A percentile compares a stretch with the other conserved stretches of the same genome.
These are phyloP conservation scores for Chrysolina oricalcia DNA, from an alignment of 2,888 invertebrate genomes.

Conservation along the genomic window DNA sequence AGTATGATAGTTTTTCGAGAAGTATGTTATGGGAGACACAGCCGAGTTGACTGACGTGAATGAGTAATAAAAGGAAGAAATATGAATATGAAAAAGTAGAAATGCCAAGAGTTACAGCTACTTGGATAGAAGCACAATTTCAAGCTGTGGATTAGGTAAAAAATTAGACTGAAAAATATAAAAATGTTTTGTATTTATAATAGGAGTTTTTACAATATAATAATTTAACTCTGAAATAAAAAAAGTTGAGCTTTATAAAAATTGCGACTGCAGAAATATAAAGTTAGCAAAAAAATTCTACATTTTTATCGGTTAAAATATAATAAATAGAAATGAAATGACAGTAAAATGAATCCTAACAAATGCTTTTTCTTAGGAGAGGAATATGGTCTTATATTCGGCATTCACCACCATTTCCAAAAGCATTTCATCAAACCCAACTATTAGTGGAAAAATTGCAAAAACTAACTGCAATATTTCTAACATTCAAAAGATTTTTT, in stretches of 20 bases:
- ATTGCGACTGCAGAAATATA: constrained; percentile 48
- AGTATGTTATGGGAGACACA: too few species aligned
- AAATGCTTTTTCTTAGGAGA: constrained; percentile 2
- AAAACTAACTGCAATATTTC: background rate
- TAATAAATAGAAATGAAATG: constrained; percentile 13
- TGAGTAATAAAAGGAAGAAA: too few species aligned
- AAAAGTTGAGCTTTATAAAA: constrained; percentile 53
- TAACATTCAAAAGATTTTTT: background rate
- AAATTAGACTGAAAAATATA: constrained; percentile 6
- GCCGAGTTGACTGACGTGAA: too few species aligned
- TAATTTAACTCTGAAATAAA: constrained; percentile 28
- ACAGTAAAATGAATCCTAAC: constrained; percentile 18
- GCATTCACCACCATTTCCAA: constrained; percentile 6
- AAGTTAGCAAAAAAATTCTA: constrained; percentile 34
- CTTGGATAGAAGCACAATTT: too few species aligned
- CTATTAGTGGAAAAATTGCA: constrained; percentile 15
- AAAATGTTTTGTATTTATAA: constrained; percentile 25
- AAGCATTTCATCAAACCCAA: constrained; percentile 14
- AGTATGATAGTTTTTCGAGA: too few species aligned
- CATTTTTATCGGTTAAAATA: background rate
- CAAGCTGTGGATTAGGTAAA: background rate
- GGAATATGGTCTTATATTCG: constrained; percentile 4
- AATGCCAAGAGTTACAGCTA: too few species aligned
- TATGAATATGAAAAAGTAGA: too few species aligned
- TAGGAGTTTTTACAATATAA: constrained; percentile 26